Evolutionary conservation across 2,888 invertebrate genomes (phyloP), one percentile per base, ranked within the genome.

Genomic region (Cosmopolites sordidus): DNA sequence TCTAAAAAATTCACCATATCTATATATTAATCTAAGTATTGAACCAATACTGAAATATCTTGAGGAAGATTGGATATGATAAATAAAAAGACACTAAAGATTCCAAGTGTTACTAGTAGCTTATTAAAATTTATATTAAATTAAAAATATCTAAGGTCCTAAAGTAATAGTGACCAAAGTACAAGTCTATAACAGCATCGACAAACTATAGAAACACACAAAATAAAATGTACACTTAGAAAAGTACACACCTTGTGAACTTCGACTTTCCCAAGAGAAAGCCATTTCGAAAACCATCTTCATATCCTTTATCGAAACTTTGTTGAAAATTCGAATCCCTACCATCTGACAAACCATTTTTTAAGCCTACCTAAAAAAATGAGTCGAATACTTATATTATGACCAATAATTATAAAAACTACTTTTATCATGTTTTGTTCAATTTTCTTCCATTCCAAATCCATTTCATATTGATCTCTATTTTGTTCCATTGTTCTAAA

Each of bases 231-330:
- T 3, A 4, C 12, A 33, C n/a, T 33, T 33, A 11, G 11, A 33
- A 4, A 9, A 9, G 3, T 44, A 45, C 14, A 18, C 29, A 48
- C 51, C 39, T 42, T 39, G 44, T 14, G 45, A 51, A 58, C 5
- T 53, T 42, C 37, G 51, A 73, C 62, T 73, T 72, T 54, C 85
- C 83, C 48, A 86, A 62, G 51, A 76, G 66, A 49, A 83, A 77
- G 12, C 83, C 84, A 62, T 79, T 80, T 54, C 71, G 69, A 29
- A 87, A 79, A 1, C 86, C 89, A 65, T 83, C 80, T 53, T 73
- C 71, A 67, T 83, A 89, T 1, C 89, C 89, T 51, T 67, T 66
- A 64, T 89, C 83, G 69, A 89, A 89, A 66, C 83, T 81, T 15
- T 76, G 67, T 73, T 89, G 89, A 62, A 83, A 85, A 43, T 78